Percentiles rank a stretch among this genome's conserved stretches.
phyloP scores from a whole-genome alignment of 2,888 invertebrate genomes.

The Micropterix aruncella region DNA sequence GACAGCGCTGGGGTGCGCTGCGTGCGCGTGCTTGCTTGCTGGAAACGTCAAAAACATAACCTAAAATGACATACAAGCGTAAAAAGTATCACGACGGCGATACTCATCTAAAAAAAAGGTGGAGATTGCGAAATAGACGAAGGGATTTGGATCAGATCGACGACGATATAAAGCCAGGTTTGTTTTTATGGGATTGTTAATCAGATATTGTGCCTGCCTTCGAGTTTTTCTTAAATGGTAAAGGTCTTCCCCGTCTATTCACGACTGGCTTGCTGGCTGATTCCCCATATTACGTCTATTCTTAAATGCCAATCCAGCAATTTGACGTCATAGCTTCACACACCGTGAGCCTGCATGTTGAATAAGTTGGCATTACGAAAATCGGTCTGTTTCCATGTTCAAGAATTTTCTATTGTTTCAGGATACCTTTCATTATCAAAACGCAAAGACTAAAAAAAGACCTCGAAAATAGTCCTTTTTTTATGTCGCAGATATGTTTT shows the following conservation, averaged over 20 bases:
- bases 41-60: background rate
- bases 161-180: constrained; percentile 32
- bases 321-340: background rate
- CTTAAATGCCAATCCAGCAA: background rate
- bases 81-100: constrained; percentile 70
- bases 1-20: too few relatives aligned
- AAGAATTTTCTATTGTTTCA: too few relatives aligned
- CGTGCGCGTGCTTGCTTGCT: background rate
- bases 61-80: constrained; percentile 53
- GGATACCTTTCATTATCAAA: too few relatives aligned
- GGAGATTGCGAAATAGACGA: constrained; percentile 61
- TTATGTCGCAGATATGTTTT: too few relatives aligned
- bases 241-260: background rate
- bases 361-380: too few relatives aligned
- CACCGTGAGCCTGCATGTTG: too few relatives aligned
- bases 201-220: too few relatives aligned
- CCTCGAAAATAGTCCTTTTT: too few relatives aligned
- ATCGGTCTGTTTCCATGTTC: too few relatives aligned
- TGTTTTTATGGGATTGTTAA: constrained; percentile 7
- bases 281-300: constrained; percentile 6
- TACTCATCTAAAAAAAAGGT: constrained; percentile 63
- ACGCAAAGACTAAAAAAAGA: too few relatives aligned
- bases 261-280: constrained; percentile 14
- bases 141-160: constrained; percentile 71
- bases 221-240: too few relatives aligned